Evolutionary conservation across 2,113 vertebrate genomes (phyloP).

Genomic region (Sula dactylatra): DNA sequence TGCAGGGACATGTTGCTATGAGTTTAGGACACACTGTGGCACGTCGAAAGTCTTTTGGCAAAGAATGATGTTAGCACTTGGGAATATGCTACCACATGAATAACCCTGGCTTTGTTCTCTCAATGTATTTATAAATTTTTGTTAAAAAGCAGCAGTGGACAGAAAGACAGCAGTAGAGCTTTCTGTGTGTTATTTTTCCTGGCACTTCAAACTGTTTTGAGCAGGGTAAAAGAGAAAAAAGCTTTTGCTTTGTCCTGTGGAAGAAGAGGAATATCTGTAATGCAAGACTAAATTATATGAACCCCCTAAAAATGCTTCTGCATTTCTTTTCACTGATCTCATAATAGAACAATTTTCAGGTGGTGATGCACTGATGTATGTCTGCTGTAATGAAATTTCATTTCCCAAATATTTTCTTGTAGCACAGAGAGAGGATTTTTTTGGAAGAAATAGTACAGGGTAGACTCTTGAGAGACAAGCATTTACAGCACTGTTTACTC

Average conservation of each 20-base stretch:
- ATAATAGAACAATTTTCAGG: not conserved
- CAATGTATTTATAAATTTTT: not conserved
- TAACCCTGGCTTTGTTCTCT: not conserved
- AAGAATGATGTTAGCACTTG: not conserved
- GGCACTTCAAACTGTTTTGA: not conserved
- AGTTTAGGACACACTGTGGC: not conserved
- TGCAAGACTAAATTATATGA: not conserved
- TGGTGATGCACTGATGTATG: not conserved
- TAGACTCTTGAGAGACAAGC: not conserved
- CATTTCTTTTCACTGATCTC: not conserved
- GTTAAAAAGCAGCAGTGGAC: not conserved
- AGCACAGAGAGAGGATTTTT: not conserved
- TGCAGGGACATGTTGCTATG: not conserved
- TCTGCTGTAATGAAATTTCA: not conserved
- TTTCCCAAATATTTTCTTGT: not conserved
- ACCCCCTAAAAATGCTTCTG: not conserved
- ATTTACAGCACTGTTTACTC: not conserved
- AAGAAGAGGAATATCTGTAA: not conserved
- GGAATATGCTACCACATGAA: not conserved
- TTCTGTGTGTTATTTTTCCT: not conserved
- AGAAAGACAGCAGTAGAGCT: not conserved
- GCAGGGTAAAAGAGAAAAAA: not conserved
- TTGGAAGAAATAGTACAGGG: not conserved
- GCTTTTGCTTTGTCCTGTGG: not conserved
- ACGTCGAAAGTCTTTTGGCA: not conserved